Evolutionary conservation across 2,888 invertebrate genomes (phyloP).

Genomic region (Merodon equestris): DNA sequence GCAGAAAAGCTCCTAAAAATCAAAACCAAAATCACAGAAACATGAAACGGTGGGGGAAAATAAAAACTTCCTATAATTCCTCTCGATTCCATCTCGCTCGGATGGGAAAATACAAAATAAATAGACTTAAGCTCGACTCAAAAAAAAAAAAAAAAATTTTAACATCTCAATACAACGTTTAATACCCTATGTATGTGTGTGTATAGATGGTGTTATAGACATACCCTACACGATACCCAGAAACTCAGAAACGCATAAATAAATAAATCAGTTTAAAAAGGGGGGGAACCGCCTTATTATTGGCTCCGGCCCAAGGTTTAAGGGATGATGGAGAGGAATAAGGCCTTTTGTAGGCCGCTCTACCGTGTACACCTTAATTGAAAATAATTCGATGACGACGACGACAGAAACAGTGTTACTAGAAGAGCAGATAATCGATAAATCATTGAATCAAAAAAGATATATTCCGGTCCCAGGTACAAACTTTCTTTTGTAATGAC

Average conservation of each 20-base stretch:
- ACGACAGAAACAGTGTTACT: neutral
- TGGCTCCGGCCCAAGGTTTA: neutral
- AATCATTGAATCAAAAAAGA: slow-evolving; percentile 34
- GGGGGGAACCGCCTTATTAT: neutral
- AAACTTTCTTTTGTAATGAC: neutral
- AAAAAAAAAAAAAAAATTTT: neutral
- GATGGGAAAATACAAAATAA: neutral
- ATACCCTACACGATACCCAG: too few species aligned
- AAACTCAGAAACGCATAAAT: slow-evolving; percentile 38
- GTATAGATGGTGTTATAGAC: neutral
- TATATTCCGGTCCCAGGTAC: neutral
- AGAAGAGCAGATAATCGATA: slow-evolving; percentile 30
- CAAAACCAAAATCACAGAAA: neutral
- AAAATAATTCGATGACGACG: slow-evolving; percentile 30
- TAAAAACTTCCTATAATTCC: too few species aligned
- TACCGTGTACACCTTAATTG: slow-evolving; percentile 39
- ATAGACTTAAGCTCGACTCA: too few species aligned
- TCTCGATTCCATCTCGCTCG: neutral
- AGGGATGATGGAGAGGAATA: neutral
- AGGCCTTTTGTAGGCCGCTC: slow-evolving; percentile 16
- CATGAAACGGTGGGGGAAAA: too few species aligned
- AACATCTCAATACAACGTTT: neutral
- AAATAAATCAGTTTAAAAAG: slow-evolving; percentile 44
- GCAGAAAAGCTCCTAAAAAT: neutral
- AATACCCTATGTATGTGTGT: neutral